Percentiles rank a stretch among this genome's conserved stretches.
Conservation (phyloP, 2,113 vertebrate species). For the Pterocles burchelli region DNA sequence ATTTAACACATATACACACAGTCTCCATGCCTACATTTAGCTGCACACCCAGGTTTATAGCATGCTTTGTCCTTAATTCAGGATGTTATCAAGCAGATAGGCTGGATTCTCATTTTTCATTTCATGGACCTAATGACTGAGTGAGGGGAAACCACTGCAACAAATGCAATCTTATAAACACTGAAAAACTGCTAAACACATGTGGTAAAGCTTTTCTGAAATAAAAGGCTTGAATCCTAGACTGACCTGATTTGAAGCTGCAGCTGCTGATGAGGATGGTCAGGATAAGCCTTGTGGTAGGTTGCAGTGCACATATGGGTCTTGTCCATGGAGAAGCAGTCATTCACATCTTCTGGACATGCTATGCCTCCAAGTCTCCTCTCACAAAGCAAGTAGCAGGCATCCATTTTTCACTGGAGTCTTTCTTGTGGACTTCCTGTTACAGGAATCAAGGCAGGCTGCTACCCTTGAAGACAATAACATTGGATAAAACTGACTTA, state of each 20-base stretch:
- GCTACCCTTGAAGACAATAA: not conserved
- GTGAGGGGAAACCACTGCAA: not conserved
- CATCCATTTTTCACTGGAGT: not conserved
- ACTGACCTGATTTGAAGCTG: not conserved
- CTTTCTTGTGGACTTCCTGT: not conserved
- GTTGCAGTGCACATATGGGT: not conserved
- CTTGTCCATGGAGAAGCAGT: not conserved
- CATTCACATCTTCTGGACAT: not conserved
- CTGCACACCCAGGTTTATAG: not conserved
- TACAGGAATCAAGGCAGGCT: not conserved
- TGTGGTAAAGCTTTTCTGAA: not conserved
- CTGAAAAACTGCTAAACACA: not conserved
- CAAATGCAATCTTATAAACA: not conserved
- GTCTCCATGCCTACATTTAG: not conserved
- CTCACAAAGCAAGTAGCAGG: not conserved
- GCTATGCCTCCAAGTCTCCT: not conserved
- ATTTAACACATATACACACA: not conserved
- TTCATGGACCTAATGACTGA: not conserved
- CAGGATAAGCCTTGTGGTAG: not conserved
- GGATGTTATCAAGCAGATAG: not conserved
- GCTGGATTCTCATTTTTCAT: not conserved
- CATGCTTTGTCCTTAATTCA: not conserved
- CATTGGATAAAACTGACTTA: not conserved
- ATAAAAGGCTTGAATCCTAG: not conserved
- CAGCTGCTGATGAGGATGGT: not conserved